A percentile compares a stretch with the other conserved stretches of the same genome.
Evolutionary conservation across 30 jellyfish, hydroid and myxozoan species (phyloP).

Genomic region (Chironex yamaguchii): DNA sequence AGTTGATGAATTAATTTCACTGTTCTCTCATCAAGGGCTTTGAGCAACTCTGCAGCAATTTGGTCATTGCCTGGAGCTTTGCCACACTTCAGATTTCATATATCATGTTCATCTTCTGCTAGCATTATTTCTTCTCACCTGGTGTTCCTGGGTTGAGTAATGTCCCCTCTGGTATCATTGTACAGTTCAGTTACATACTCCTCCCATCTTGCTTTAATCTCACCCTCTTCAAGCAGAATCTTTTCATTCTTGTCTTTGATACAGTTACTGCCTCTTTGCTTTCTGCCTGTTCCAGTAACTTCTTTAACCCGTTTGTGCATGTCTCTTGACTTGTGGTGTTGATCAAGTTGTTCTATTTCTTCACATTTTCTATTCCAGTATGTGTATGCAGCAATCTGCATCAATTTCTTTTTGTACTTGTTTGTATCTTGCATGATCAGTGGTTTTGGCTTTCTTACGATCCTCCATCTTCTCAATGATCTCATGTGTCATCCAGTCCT

Average conservation of each 20-base stretch:
- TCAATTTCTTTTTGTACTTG: background rate
- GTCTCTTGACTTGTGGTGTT: constrained; percentile 8
- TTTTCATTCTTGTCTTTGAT: constrained; percentile 13
- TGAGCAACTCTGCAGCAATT: background rate
- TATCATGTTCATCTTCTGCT: constrained; percentile 25
- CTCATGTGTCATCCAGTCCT: constrained; percentile 20
- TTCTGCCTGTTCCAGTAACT: constrained; percentile 8
- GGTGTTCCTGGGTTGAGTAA: background rate
- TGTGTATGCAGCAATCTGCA: too few relatives aligned
- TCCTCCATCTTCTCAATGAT: constrained; percentile 25
- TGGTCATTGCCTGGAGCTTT: constrained; percentile 6
- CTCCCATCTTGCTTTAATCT: constrained; percentile 3
- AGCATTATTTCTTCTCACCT: background rate
- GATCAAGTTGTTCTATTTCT: constrained; percentile 13
- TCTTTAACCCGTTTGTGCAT: constrained; percentile 37
- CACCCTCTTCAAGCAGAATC: constrained; percentile 6
- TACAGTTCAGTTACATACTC: constrained; percentile 21
- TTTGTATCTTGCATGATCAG: background rate
- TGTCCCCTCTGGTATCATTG: constrained; percentile 23
- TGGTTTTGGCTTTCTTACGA: constrained; percentile 4
- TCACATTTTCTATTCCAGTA: constrained; percentile 6
- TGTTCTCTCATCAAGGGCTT: constrained; percentile 16
- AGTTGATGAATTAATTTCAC: background rate
- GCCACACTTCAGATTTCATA: background rate
- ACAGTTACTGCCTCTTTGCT: constrained; percentile 20